Conservation (phyloP, 2,797 vertebrate species). For the Phrynocephalus vlangalii region DNA sequence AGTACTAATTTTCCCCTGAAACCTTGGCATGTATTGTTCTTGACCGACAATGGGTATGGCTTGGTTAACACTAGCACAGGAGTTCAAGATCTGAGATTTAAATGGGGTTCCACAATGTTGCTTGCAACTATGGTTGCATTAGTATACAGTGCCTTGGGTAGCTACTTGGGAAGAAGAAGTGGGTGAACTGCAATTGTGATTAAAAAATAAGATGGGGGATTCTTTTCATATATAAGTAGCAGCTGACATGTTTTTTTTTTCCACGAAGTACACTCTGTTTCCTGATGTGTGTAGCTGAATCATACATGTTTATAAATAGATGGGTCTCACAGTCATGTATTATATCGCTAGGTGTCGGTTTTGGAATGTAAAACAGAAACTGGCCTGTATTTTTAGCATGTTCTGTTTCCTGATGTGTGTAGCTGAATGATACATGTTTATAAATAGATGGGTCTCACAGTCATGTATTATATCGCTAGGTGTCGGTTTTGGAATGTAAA, state of each 20-base stretch:
- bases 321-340: too few species aligned
- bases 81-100: neutral
- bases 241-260: neutral
- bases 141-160: neutral
- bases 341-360: neutral
- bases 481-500: neutral
- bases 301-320: neutral
- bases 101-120: neutral
- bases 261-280: neutral
- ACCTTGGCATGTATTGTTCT: too few species aligned
- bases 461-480: neutral
- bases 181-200: neutral
- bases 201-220: neutral
- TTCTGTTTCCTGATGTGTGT: too few species aligned
- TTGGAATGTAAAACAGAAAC: neutral
- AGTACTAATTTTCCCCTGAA: neutral
- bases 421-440: neutral
- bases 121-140: neutral
- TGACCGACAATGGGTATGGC: neutral
- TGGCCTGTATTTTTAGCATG: neutral
- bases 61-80: neutral
- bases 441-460: neutral
- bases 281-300: neutral
- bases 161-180: neutral
- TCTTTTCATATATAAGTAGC: neutral